A percentile compares a stretch with the other conserved stretches of the same genome.
Conservation (phyloP, 2,888 invertebrate species). For the Cotesia congregata region DNA sequence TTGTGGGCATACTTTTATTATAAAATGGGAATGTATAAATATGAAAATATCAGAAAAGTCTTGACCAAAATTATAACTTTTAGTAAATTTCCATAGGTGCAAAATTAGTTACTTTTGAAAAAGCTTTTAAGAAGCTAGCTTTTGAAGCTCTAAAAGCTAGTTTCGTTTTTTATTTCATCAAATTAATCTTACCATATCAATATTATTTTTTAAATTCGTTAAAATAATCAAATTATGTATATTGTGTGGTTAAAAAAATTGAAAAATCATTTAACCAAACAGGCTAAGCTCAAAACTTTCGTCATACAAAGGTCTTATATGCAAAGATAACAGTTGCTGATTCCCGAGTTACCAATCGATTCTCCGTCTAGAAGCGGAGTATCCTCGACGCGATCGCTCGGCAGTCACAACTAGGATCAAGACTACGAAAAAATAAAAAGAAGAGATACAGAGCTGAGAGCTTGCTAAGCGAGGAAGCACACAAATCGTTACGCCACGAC, state of each 20-base stretch:
- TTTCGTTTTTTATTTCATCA: too few relatives aligned
- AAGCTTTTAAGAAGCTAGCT: too few relatives aligned
- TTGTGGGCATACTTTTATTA: too few relatives aligned
- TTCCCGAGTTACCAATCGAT: conserved; percentile 23
- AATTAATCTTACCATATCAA: too few relatives aligned
- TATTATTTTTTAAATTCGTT: too few relatives aligned
- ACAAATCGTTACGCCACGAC: conserved; percentile 31
- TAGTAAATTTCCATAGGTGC: too few relatives aligned
- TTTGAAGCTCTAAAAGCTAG: too few relatives aligned
- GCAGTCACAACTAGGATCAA: background rate
- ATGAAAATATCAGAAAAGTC: background rate
- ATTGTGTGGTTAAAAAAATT: too few relatives aligned
- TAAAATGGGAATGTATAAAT: background rate
- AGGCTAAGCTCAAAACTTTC: too few relatives aligned
- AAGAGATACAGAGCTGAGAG: background rate
- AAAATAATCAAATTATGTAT: too few relatives aligned
- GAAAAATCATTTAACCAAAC: too few relatives aligned
- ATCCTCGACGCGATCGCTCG: conserved; percentile 27
- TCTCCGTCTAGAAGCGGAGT: conserved; percentile 14
- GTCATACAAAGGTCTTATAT: background rate
- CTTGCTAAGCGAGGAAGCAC: conserved; percentile 8
- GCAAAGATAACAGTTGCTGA: background rate
- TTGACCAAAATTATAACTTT: background rate
- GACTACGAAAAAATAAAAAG: background rate
- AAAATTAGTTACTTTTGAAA: too few relatives aligned